phyloP scores from a whole-genome alignment of 2,888 invertebrate genomes.

The Frankliniella intonsa region DNA sequence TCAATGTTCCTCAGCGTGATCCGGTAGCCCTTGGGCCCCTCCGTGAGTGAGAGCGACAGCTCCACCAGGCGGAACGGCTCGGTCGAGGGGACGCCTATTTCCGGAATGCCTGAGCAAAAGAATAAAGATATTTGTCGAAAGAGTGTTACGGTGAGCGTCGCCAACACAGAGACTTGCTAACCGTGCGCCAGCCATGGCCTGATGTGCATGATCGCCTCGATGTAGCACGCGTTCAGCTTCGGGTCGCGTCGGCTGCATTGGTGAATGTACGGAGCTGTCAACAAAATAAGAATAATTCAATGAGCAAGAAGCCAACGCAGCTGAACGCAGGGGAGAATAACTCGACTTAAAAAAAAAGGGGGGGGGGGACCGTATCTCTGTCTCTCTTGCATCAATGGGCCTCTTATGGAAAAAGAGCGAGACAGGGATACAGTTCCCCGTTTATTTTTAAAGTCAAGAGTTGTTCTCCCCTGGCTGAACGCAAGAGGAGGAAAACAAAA shows the following conservation, averaged over 20 bases:
- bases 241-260: conserved; percentile 62
- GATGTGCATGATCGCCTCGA: conserved; percentile 47
- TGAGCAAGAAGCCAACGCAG: too few relatives aligned
- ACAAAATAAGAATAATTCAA: too few relatives aligned
- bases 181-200: conserved; percentile 47
- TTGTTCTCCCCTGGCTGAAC: too few relatives aligned
- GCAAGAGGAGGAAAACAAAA: too few relatives aligned
- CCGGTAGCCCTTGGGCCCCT: conserved; percentile 50
- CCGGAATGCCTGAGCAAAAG: conserved; percentile 50
- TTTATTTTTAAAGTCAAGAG: too few relatives aligned
- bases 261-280: conserved; percentile 59
- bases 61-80: conserved; percentile 59
- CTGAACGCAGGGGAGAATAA: too few relatives aligned
- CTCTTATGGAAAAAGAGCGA: too few relatives aligned
- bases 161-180: conserved; percentile 32
- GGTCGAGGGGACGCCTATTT: conserved; percentile 62
- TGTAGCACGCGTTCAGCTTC: conserved; percentile 50
- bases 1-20: conserved; percentile 48
- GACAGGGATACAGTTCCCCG: too few relatives aligned
- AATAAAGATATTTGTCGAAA: too few relatives aligned
- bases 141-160: background rate
- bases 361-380: too few relatives aligned
- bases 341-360: too few relatives aligned
- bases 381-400: too few relatives aligned
- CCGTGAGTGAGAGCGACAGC: conserved; percentile 52